A percentile compares a stretch with the other conserved stretches of the same genome.
Conservation (phyloP, 2,888 invertebrate genomes). For the Elaeidobius kamerunicus region DNA sequence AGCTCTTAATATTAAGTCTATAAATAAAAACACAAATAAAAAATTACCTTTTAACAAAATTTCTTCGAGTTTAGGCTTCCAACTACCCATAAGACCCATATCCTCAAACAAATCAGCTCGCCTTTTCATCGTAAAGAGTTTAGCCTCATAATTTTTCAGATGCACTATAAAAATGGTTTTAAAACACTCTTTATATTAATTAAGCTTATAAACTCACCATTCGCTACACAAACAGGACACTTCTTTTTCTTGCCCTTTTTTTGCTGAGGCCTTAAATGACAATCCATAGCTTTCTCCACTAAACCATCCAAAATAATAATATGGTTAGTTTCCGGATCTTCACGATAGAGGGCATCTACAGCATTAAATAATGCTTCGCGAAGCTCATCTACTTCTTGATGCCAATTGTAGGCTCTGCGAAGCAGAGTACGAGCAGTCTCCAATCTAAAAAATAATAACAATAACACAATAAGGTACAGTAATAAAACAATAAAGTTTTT, state of each 20-base stretch:
- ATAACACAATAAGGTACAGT: no score
- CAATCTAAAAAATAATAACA: neutral
- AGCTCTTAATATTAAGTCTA: no score
- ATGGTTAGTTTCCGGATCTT: conserved; percentile 28
- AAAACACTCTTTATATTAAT: neutral
- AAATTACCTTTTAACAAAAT: conserved; percentile 52
- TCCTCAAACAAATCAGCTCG: conserved; percentile 48
- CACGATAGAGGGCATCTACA: conserved; percentile 26
- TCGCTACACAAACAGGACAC: conserved; percentile 51
- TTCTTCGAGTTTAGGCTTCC: conserved; percentile 62
- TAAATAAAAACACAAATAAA: no score
- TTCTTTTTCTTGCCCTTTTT: conserved; percentile 34
- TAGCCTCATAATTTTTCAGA: conserved; percentile 53
- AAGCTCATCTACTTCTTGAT: conserved; percentile 10
- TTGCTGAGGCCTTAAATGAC: conserved; percentile 54
- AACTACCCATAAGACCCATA: conserved; percentile 57
- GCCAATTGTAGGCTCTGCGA: conserved; percentile 17
- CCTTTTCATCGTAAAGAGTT: conserved; percentile 56
- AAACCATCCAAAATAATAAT: conserved; percentile 41
- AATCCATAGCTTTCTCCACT: conserved; percentile 54
- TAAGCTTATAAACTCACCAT: conserved; percentile 36
- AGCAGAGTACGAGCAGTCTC: conserved; percentile 14
- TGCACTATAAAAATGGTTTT: conserved; percentile 18
- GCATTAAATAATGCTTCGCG: conserved; percentile 11
- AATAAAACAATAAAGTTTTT: no score